Percentiles rank a stretch among this genome's conserved stretches.
Evolutionary conservation across 2,797 vertebrate species (phyloP).

Genomic region (Danio jaintianensis): DNA sequence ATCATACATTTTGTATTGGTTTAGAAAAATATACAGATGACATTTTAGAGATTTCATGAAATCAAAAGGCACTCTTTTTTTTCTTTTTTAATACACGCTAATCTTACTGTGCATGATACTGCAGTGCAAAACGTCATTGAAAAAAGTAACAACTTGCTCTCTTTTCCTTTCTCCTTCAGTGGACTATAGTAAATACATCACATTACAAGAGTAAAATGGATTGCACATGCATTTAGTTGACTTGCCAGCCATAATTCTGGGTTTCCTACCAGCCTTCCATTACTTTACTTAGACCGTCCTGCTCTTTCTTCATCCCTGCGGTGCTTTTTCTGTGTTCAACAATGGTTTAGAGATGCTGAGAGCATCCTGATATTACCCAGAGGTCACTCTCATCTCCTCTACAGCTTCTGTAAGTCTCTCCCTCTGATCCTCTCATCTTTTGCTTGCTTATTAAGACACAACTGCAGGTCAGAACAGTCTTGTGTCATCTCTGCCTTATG

Average conservation of each 20-base stretch:
- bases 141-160: not conserved
- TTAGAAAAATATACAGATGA: not conserved
- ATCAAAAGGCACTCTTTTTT: not conserved
- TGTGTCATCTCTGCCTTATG: not conserved
- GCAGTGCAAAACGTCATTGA: not conserved
- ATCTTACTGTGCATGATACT: not conserved
- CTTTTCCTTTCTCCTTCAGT: not conserved
- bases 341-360: constrained; percentile 1
- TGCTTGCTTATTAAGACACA: constrained; percentile 11
- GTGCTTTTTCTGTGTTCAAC: not conserved
- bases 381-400: constrained; percentile 30
- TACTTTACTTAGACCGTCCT: not conserved
- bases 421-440: constrained; percentile 20
- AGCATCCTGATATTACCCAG: not conserved
- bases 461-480: constrained; percentile 1
- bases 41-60: not conserved
- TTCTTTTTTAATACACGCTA: not conserved
- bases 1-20: not conserved
- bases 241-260: not conserved
- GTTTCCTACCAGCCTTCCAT: not conserved
- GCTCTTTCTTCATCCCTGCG: not conserved
- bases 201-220: not conserved
- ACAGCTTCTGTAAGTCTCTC: constrained; percentile 10
- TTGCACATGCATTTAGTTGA: not conserved
- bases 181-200: not conserved